Evolutionary conservation across 2,888 invertebrate genomes (phyloP), one percentile per base, ranked within the genome.

Genomic region (Megalurothrips usitatus): DNA sequence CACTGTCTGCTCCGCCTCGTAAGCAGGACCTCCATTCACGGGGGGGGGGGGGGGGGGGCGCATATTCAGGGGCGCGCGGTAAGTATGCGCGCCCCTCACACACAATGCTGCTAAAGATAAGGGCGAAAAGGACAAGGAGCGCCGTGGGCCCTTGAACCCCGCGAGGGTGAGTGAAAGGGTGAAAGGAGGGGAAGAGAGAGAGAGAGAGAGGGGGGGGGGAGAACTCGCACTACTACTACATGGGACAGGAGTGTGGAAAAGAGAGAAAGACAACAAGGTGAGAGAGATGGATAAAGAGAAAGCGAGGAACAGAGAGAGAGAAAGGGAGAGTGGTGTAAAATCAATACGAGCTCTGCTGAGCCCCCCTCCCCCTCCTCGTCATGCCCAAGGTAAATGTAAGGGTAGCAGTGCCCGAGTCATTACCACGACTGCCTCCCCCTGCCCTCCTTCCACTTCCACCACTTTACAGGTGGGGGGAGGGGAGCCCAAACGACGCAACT

Each of bases 361-460:
- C 17, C 14, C 58, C 58, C 58, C 58, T 14, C 17, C 58, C 68
- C 68, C 68, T 11, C 26, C 23, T 75, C 68, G 26, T 23, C 68
- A 75, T 26, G 68, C 68, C 68, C 68, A 75, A 75, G 68, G 26
- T 75, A 75, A 75, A 75, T 75, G 68, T 26, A 75, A 75, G 68
- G 68, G 68, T 23, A 75, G 68, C 68, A 26, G 68, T 75, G 68
- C 12, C 68, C 23, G 68, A 3, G n/a, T 52, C 52, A 52, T 19
- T n/a, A 6, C 58, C 58, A 17, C 58, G 6, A 1, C 58, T 17
- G 14, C 58, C 2, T n/a, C 10, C 58, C 17, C 58, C 58, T 10
- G 58, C 58, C n/a, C n/a, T n/a, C n/a, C n/a, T n/a, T 17, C n/a
- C 58, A 10, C 17, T 10, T 19, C 14, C 58, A 58, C 58, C 34